Conservation (phyloP, 2,888 invertebrate species). For the Cantharis lateralis region DNA sequence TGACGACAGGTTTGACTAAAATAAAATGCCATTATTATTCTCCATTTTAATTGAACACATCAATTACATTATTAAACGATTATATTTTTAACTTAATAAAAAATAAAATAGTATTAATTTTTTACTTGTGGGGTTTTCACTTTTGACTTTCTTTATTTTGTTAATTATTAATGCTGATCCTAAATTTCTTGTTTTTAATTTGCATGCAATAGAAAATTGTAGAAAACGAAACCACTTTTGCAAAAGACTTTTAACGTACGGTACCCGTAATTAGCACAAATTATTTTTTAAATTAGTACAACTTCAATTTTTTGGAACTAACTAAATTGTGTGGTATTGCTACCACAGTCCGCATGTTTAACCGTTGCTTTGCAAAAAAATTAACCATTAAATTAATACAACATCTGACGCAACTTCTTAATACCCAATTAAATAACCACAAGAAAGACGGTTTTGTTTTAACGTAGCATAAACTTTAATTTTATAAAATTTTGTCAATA, state of each 20-base stretch:
- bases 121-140: not conserved
- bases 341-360: slow-evolving; percentile 34
- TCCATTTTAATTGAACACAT: slow-evolving; percentile 1
- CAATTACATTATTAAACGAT: slow-evolving; percentile 11
- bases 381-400: slow-evolving; percentile 6
- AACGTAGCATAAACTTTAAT: not conserved
- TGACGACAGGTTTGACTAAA: slow-evolving; percentile 9
- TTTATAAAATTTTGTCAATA: not conserved
- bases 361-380: slow-evolving; percentile 15
- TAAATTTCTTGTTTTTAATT: not conserved
- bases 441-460: not conserved
- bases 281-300: slow-evolving; percentile 19
- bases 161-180: not conserved
- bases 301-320: slow-evolving; percentile 8
- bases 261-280: slow-evolving; percentile 5
- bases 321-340: slow-evolving; percentile 30
- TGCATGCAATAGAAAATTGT: not conserved
- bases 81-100: slow-evolving; percentile 1
- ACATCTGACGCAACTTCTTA: slow-evolving; percentile 16
- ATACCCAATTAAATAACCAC: not conserved
- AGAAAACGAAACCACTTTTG: slow-evolving; percentile 8
- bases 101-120: not conserved
- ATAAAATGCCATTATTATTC: slow-evolving; percentile 3
- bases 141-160: not conserved
- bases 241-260: slow-evolving; percentile 6